Percentiles rank a stretch among this genome's conserved stretches.
These are phyloP conservation scores for Hypselothyrea guttata DNA, from an alignment of 2,888 invertebrate species.

Conservation along the genomic window DNA sequence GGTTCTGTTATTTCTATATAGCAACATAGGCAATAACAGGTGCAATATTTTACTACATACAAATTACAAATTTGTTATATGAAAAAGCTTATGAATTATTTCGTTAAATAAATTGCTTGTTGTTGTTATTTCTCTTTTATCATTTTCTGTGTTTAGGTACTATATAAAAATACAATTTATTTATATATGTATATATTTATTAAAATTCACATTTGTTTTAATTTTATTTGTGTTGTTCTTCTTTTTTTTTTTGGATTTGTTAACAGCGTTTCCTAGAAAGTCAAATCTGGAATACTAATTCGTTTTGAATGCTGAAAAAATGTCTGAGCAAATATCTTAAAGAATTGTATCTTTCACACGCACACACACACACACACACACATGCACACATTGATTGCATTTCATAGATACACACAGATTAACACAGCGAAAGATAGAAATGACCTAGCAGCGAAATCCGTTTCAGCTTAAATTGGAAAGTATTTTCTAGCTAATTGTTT, in stretches of 20 bases:
- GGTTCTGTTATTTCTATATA: conserved; percentile 31
- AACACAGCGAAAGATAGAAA: conserved; percentile 7
- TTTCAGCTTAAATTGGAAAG: conserved; percentile 55
- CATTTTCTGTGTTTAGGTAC: conserved; percentile 53
- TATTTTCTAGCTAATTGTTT: conserved; percentile 69
- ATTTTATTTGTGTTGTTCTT: conserved; percentile 50
- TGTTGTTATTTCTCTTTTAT: conserved; percentile 19
- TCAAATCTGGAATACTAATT: conserved; percentile 54
- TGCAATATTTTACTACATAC: conserved; percentile 67
- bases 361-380: conserved; percentile 11
- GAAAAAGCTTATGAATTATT: conserved; percentile 74
- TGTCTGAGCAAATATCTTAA: conserved; percentile 40
- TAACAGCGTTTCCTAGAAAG: conserved; percentile 51
- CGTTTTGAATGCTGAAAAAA: conserved; percentile 34
- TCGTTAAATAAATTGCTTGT: conserved; percentile 69
- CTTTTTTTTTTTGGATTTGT: conserved; percentile 34
- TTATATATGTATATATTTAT: conserved; percentile 50
- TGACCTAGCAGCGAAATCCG: too few species aligned
- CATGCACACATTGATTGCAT: conserved; percentile 5
- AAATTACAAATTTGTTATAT: conserved; percentile 51
- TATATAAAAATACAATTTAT: conserved; percentile 74
- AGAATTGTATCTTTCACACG: conserved; percentile 12
- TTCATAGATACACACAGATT: conserved; percentile 14
- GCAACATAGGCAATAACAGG: conserved; percentile 69
- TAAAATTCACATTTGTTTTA: conserved; percentile 71